Evolutionary conservation across 2,113 vertebrate species (phyloP).

Genomic region (Peromyscus maniculatus): DNA sequence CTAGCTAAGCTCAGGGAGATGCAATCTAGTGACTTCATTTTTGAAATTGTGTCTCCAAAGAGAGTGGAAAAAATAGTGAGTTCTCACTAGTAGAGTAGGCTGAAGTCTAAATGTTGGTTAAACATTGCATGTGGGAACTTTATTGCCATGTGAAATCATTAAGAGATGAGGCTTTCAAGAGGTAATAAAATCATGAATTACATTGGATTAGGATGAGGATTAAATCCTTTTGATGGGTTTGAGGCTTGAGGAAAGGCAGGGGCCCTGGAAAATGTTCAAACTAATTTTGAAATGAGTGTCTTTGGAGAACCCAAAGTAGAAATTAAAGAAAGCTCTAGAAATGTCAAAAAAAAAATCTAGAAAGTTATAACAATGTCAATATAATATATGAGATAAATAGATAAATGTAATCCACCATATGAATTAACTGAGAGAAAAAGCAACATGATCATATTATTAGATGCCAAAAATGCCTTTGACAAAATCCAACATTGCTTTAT

Average conservation of each 20-base stretch:
- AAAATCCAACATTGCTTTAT: background rate
- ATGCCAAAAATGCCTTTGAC: background rate
- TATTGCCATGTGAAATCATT: background rate
- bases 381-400: background rate
- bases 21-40: background rate
- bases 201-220: background rate
- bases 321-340: conserved; percentile 17
- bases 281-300: background rate
- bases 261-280: background rate
- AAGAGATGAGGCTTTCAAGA: background rate
- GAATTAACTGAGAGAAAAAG: background rate
- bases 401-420: background rate
- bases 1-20: background rate
- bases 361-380: background rate
- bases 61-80: background rate
- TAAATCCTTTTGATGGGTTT: background rate
- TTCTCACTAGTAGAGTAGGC: background rate
- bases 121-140: background rate
- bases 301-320: background rate
- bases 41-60: background rate
- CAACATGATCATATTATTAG: background rate
- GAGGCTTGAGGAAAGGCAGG: background rate
- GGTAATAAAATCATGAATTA: background rate
- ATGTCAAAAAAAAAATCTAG: conserved; percentile 28
- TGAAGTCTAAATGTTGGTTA: background rate